phyloP scores from a whole-genome alignment of 1,140 invertebrate species.

The Rhopalosiphum maidis region DNA sequence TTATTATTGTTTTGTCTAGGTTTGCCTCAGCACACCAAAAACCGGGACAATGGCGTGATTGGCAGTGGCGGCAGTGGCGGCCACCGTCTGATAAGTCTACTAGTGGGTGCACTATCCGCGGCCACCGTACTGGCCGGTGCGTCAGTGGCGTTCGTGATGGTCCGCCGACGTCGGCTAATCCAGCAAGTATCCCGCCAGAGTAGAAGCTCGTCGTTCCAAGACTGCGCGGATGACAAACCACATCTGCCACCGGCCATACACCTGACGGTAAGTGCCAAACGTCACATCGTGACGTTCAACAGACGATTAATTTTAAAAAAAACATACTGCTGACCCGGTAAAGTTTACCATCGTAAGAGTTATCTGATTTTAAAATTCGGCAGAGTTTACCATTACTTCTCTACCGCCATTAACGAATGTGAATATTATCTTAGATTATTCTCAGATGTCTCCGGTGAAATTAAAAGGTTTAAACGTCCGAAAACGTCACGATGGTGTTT shows the following conservation, averaged over 20 bases:
- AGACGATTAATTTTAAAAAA: neutral
- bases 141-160: slow-evolving; percentile 31
- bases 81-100: neutral
- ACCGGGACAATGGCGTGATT: neutral
- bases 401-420: too few relatives aligned
- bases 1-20: neutral
- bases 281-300: neutral
- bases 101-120: slow-evolving; percentile 21
- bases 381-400: too few relatives aligned
- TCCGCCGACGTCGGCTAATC: slow-evolving; percentile 29
- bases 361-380: too few relatives aligned
- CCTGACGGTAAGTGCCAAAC: slow-evolving; percentile 20
- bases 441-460: neutral
- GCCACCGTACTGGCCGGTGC: slow-evolving; percentile 35
- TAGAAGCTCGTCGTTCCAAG: slow-evolving; percentile 39
- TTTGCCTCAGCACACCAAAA: slow-evolving; percentile 38
- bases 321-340: too few relatives aligned
- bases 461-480: neutral
- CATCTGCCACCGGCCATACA: slow-evolving; percentile 46
- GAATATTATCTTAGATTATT: neutral
- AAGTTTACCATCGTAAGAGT: too few relatives aligned
- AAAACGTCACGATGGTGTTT: neutral
- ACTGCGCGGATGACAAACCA: slow-evolving; percentile 43
- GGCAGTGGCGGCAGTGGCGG: neutral
- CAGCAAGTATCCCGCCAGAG: neutral